Percentiles rank a stretch among this genome's conserved stretches.
phyloP scores from a whole-genome alignment of 2,797 vertebrate species.

The Dendrocincla tyrannina region DNA sequence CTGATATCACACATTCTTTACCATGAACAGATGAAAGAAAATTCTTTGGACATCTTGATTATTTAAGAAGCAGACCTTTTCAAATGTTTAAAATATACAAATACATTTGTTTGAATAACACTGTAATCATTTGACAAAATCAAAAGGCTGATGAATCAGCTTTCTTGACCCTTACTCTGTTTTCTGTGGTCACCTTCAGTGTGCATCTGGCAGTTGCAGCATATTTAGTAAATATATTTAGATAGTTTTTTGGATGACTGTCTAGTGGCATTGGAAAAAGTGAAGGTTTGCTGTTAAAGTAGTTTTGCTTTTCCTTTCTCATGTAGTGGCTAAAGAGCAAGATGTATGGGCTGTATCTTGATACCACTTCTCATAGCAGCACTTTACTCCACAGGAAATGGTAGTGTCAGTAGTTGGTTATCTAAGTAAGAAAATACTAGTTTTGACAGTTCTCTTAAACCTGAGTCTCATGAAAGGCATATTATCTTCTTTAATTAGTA shows the following conservation, averaged over 20 bases:
- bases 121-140: background rate
- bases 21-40: background rate
- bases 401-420: background rate
- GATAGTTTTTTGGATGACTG: background rate
- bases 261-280: background rate
- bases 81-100: background rate
- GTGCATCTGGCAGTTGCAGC: background rate
- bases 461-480: background rate
- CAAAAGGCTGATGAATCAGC: background rate
- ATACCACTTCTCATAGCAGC: background rate
- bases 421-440: background rate
- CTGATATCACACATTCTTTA: background rate
- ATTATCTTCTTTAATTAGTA: conserved; percentile 4
- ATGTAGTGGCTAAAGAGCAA: background rate
- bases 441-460: conserved; percentile 6
- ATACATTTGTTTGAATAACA: background rate
- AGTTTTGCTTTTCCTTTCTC: background rate
- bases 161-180: background rate
- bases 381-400: background rate
- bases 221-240: background rate
- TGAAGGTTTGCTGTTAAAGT: background rate
- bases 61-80: background rate
- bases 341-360: background rate
- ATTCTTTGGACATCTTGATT: background rate
- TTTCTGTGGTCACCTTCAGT: background rate